These are phyloP conservation scores for Pica pica DNA, from an alignment of 2,113 vertebrate genomes.

Conservation along the genomic window DNA sequence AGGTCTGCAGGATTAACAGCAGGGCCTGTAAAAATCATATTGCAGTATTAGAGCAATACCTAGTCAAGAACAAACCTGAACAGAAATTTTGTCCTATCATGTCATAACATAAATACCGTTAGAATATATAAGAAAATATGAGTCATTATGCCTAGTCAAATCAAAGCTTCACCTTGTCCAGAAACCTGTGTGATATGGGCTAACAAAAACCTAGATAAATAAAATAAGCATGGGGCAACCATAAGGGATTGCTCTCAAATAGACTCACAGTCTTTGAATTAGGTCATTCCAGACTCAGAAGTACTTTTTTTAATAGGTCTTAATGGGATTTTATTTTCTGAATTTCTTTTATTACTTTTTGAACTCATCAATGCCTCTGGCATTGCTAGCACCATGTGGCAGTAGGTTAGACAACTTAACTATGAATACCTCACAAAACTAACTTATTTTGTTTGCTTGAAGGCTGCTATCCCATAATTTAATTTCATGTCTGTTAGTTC, in stretches of 20 bases:
- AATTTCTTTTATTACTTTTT: not conserved
- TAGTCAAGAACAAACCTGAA: not conserved
- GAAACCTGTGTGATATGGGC: not conserved
- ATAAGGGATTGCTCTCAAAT: not conserved
- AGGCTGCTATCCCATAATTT: not conserved
- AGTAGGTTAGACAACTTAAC: not conserved
- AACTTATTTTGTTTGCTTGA: constrained; percentile 3
- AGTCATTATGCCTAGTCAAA: not conserved
- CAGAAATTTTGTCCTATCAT: not conserved
- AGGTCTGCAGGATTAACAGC: not conserved
- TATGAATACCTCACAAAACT: not conserved
- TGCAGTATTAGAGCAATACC: not conserved
- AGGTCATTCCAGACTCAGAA: not conserved
- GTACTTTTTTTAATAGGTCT: not conserved
- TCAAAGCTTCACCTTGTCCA: not conserved
- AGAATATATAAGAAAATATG: not conserved
- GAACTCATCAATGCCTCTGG: not conserved
- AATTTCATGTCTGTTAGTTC: not conserved
- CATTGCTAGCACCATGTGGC: not conserved
- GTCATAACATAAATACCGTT: not conserved
- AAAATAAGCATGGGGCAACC: not conserved
- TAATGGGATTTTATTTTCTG: not conserved
- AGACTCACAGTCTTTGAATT: not conserved
- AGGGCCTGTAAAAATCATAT: not conserved
- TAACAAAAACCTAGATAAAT: not conserved